Conservation (phyloP, 2,888 invertebrate species). For the Adela reaumurella region DNA sequence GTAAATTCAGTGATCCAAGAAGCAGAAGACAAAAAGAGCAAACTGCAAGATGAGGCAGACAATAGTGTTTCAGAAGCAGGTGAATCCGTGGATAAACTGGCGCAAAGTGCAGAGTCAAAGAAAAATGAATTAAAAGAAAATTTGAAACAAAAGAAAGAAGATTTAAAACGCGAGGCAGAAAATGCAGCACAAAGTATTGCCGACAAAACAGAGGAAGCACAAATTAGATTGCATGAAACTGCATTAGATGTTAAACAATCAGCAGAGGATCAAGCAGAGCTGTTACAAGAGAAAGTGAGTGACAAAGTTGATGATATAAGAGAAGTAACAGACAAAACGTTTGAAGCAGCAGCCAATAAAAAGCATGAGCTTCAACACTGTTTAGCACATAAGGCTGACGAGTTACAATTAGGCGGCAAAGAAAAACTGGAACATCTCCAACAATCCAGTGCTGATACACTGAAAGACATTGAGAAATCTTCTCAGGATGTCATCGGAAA, state of each 20-base stretch:
- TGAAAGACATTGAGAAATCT: slow-evolving; percentile 26
- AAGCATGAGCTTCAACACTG: background rate
- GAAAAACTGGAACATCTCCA: slow-evolving; percentile 25
- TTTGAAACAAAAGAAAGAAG: slow-evolving; percentile 24
- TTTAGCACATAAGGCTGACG: slow-evolving; percentile 17
- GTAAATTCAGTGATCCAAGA: slow-evolving; percentile 31
- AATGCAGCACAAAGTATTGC: slow-evolving; percentile 18
- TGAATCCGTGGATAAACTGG: slow-evolving; percentile 3
- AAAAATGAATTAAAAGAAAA: slow-evolving; percentile 10
- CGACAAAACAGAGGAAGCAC: slow-evolving; percentile 20
- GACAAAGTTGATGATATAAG: slow-evolving; percentile 22
- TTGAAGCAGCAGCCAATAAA: background rate
- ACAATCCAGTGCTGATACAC: slow-evolving; percentile 21
- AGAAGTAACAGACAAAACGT: slow-evolving; percentile 5
- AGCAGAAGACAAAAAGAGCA: slow-evolving; percentile 30
- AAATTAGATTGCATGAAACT: slow-evolving; percentile 19
- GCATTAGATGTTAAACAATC: slow-evolving; percentile 15
- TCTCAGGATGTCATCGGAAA: slow-evolving; percentile 35
- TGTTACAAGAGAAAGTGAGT: slow-evolving; percentile 37
- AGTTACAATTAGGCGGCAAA: slow-evolving; percentile 20
- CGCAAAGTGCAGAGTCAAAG: slow-evolving; percentile 13
- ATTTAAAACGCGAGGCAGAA: slow-evolving; percentile 21
- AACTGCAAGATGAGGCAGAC: slow-evolving; percentile 20
- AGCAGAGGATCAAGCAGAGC: slow-evolving; percentile 28
- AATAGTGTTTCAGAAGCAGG: slow-evolving; percentile 4